Evolutionary conservation across 2,113 vertebrate genomes (phyloP).

Genomic region (Silurus asotus): DNA sequence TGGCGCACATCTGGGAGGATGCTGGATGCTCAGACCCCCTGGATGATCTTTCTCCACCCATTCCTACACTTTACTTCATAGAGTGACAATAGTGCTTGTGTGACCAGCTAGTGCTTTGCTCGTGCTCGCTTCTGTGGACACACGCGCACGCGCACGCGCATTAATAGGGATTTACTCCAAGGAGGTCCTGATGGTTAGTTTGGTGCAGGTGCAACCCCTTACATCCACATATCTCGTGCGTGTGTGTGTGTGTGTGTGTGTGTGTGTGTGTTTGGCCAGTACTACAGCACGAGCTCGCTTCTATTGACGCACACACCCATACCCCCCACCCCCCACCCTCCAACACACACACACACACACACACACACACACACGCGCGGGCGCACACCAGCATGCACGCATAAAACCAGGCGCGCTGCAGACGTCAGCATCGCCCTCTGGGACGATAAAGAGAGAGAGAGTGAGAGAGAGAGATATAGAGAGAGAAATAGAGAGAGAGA

Average conservation of each 20-base stretch:
- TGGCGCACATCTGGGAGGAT: no score
- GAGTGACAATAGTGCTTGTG: not conserved
- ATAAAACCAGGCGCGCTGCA: not conserved
- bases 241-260: no score
- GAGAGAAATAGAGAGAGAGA: no score
- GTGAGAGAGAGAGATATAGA: slow-evolving; percentile 50
- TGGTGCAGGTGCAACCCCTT: no score
- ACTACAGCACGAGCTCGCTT: no score
- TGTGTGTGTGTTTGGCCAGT: no score
- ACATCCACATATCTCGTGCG: no score
- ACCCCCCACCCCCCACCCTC: not conserved
- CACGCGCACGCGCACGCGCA: not conserved
- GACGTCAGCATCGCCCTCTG: slow-evolving; percentile 48
- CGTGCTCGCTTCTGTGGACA: not conserved
- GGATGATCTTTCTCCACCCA: slow-evolving; percentile 32
- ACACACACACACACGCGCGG: no score
- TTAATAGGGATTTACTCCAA: no score
- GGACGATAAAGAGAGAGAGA: not conserved
- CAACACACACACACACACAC: not conserved
- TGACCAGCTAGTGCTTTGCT: not conserved
- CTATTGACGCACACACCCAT: no score
- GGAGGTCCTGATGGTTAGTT: no score
- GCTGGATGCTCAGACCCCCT: not conserved
- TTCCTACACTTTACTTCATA: slow-evolving; percentile 14
- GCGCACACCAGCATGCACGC: not conserved